Conservation (phyloP, 2,797 vertebrate species). For the Hydrocynus forskahlii region DNA sequence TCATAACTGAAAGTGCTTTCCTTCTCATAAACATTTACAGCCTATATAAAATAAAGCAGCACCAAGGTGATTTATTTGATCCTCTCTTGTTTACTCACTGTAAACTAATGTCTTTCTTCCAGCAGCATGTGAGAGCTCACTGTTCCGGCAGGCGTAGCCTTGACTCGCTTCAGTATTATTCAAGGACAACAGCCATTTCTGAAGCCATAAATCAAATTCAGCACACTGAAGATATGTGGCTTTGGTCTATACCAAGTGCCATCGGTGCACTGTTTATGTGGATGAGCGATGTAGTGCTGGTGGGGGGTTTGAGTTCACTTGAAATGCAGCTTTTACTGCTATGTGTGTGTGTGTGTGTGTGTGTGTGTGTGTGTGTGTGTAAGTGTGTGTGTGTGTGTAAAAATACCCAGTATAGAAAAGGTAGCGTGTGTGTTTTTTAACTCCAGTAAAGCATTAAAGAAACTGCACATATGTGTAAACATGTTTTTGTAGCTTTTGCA, state of each 20-base stretch:
- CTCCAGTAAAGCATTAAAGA: background rate
- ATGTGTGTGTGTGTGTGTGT: background rate
- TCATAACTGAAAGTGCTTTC: conserved; percentile 40
- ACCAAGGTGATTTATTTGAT: conserved; percentile 24
- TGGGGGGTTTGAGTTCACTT: conserved; percentile 10
- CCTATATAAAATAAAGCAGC: conserved; percentile 31
- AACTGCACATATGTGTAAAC: too few species aligned
- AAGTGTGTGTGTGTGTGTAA: conserved; percentile 16
- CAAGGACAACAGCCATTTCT: conserved; percentile 51
- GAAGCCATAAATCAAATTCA: conserved; percentile 44
- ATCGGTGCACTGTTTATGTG: conserved; percentile 21
- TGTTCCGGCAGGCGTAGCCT: conserved; percentile 38
- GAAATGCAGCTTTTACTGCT: conserved; percentile 14
- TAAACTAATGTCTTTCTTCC: conserved; percentile 41
- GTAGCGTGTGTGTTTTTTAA: background rate
- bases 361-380: conserved; percentile 9
- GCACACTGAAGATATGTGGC: conserved; percentile 26
- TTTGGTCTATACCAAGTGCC: conserved; percentile 33
- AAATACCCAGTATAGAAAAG: background rate
- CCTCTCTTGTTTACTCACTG: conserved; percentile 23
- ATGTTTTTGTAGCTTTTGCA: too few species aligned
- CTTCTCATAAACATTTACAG: conserved; percentile 39
- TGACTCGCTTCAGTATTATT: conserved; percentile 42
- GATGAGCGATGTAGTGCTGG: conserved; percentile 5
- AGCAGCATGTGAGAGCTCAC: background rate